Evolutionary conservation across 2,113 vertebrate genomes (phyloP), one percentile per base, ranked within the genome.

Genomic region (Eurypyga helias): DNA sequence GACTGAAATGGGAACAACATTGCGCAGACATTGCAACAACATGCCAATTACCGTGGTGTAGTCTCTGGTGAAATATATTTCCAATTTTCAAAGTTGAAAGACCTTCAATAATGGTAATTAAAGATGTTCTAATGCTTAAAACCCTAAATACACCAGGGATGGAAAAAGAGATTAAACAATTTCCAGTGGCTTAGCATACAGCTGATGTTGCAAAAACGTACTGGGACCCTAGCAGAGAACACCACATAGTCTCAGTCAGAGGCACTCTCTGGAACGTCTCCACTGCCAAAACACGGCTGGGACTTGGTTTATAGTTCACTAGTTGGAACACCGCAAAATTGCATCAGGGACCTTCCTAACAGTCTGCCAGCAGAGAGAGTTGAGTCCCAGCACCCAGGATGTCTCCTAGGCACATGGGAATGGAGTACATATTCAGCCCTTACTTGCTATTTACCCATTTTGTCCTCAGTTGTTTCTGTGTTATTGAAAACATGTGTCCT

Each of bases 21-120:
- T 67, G 55, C 60, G 55, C 83, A 96, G 85, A 31, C 72, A 93
- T 7, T 60, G 65, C 92, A 90, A 36, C 81, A 76, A 71, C 18
- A 19, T 36, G 86, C 71, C 88, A 94, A 14, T 90, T 96, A 92
- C 67, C 49, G 17, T 4, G 19, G 13, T 9, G 20, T 10, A 41
- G 83, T 66, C 95, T 80, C 90, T 62, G 52, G 17, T 86, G 90
- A 71, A 90, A 92, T 9, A 33, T 26, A 83, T 55, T 83, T 62
- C 79, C 55, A 73, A 41, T 92, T 93, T 83, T 55, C 88, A 20
- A 71, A 87, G 69, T 5, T 75, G 90, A 95, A 89, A 97, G 88
- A 38, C 90, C 67, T 92, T 89, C 96, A 90, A 57, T 84, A 81
- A 83, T 17, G 28, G 71, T 78, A 92, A 90, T 90, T 95, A 92